A percentile compares a stretch with the other conserved stretches of the same genome.
Evolutionary conservation across 1,140 invertebrate genomes (phyloP).

Genomic region (Drosophila azteca): DNA sequence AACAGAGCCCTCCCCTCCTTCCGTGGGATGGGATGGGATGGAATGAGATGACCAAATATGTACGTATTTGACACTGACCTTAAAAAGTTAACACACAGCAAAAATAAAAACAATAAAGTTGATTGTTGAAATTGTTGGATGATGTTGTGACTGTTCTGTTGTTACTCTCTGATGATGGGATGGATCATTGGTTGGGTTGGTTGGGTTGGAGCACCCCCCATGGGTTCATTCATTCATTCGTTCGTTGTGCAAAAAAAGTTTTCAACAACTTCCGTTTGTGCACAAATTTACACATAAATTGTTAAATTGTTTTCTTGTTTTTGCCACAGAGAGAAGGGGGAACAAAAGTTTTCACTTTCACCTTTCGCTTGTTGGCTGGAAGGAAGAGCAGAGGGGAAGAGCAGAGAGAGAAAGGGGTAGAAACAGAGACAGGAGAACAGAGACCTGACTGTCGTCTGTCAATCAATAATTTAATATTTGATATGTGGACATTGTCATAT

Average conservation of each 20-base stretch:
- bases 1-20: too few species aligned
- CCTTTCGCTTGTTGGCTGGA: constrained; percentile 22
- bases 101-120: not conserved
- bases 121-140: too few species aligned
- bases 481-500: constrained; percentile 3
- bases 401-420: not conserved
- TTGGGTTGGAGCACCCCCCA: too few species aligned
- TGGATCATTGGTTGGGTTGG: too few species aligned
- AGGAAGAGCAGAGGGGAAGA: not conserved
- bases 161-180: not conserved
- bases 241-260: constrained; percentile 14
- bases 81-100: constrained; percentile 32
- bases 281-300: constrained; percentile 23
- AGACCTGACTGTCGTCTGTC: constrained; percentile 4
- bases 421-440: too few species aligned
- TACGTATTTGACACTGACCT: constrained; percentile 46
- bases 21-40: too few species aligned
- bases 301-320: constrained; percentile 22
- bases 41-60: constrained; percentile 37
- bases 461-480: constrained; percentile 44
- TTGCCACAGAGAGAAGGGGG: constrained; percentile 14
- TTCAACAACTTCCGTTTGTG: constrained; percentile 53
- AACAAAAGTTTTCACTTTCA: constrained; percentile 48
- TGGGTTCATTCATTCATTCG: too few species aligned
- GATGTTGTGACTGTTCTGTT: too few species aligned